Evolutionary conservation across 2,888 invertebrate genomes (phyloP), one percentile per base, ranked within the genome.

Genomic region (Napeogenes inachia): DNA sequence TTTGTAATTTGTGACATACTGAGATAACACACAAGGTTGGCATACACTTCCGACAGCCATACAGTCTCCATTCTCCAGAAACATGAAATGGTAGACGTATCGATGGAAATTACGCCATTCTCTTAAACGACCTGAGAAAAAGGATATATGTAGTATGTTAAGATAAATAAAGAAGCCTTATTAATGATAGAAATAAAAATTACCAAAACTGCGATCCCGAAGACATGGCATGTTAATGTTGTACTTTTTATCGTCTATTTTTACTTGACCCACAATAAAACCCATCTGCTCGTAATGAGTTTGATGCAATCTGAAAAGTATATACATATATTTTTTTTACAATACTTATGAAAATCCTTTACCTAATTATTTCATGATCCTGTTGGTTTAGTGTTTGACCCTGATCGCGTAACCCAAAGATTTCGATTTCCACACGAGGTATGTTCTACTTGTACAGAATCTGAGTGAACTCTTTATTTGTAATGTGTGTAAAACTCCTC

Each of bases 271-370:
- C 58, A 84, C 81, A 2, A 94, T 75, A 54, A 81, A 82, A 3
- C 95, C 95, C 89, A 93, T 93, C 82, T 95, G 95, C 73, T 95
- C 95, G 77, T 95, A 95, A 78, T 95, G 95, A 0, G 93, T 93
- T 84, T 95, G 94, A 78, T 95, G 94, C 45, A 92, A 84, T 65
- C 94, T 94, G 79, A 50, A 86, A 80, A 57, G 56, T 58, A 54
- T 47, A 33, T 56, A 10, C n/a, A 32, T n/a, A 2, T 33, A 12
- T 58, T 55, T 21, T n/a, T 21, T 21, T 21, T 0, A 21, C 21
- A 21, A 21, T 21, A 21, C 21, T 21, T 21, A 21, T 21, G 21
- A 21, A 21, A 21, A 54, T 4, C 35, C 35, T 35, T 35, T 35
- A n/a, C n/a, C n/a, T n/a, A 42, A 10, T 3, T 10, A 42, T 8